Conservation (phyloP, 1,140 invertebrate genomes). For the Vanessa atalanta region DNA sequence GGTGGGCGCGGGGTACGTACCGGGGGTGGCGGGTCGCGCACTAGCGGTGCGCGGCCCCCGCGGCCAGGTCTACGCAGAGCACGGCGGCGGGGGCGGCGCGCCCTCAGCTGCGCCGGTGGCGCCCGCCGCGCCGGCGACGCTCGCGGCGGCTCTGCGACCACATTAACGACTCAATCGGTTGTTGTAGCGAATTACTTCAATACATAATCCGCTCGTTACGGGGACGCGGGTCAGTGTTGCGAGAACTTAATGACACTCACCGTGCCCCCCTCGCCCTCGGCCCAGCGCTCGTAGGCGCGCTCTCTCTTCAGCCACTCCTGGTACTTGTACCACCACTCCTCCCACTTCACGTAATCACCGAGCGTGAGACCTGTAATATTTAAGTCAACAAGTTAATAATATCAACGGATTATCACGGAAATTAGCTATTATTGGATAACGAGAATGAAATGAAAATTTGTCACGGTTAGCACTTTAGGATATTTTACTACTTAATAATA, state of each 20-base stretch:
- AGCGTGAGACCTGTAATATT: constrained; percentile 82
- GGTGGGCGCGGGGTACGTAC: no score
- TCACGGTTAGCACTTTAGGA: no score
- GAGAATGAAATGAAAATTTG: no score
- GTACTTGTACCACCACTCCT: constrained; percentile 96
- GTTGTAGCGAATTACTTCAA: no score
- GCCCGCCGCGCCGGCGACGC: constrained; percentile 60
- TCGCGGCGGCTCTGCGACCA: constrained; percentile 62
- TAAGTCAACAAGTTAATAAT: neutral
- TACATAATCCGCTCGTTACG: no score
- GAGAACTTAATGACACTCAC: constrained; percentile 74
- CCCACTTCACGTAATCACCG: constrained; percentile 94
- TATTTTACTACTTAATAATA: neutral
- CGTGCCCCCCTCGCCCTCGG: constrained; percentile 77
- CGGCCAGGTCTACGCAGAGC: constrained; percentile 66
- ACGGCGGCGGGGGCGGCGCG: constrained; percentile 74
- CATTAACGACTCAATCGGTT: no score
- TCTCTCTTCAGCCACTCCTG: constrained; percentile 94
- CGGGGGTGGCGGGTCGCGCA: constrained; percentile 28
- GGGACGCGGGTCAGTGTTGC: no score
- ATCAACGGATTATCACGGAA: no score
- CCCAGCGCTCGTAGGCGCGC: constrained; percentile 89
- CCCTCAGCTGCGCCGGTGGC: constrained; percentile 68
- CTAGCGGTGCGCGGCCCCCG: constrained; percentile 53
- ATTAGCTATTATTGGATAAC: no score